Evolutionary conservation across 2,113 vertebrate species (phyloP).

Genomic region (Ondatra zibethicus): DNA sequence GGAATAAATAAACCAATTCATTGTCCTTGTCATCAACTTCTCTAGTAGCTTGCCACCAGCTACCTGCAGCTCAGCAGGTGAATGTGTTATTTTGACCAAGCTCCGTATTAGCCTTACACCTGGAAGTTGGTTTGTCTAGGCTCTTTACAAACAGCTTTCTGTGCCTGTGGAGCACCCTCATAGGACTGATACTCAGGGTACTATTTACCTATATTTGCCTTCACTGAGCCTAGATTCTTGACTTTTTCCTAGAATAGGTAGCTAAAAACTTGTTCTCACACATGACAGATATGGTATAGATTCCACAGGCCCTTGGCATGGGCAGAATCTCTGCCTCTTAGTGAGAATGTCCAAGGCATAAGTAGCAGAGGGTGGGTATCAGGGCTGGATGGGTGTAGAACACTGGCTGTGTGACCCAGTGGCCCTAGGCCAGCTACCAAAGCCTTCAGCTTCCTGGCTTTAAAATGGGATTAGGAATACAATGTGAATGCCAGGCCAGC

Average conservation of each 20-base stretch:
- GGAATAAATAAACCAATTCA: not conserved
- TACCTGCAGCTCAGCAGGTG: accelerated
- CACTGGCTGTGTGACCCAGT: accelerated
- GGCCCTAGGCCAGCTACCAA: not conserved
- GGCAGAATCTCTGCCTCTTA: not conserved
- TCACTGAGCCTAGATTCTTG: not conserved
- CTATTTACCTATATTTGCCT: not conserved
- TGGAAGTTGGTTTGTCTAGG: not conserved
- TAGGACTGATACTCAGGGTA: not conserved
- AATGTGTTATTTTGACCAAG: not conserved
- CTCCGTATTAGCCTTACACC: not conserved
- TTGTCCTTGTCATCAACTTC: not conserved
- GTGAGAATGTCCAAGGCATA: not conserved
- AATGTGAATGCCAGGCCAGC: not conserved
- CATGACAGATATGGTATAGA: not conserved
- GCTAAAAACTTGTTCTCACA: not conserved
- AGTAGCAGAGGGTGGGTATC: not conserved
- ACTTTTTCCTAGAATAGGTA: accelerated
- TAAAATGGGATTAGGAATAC: not conserved
- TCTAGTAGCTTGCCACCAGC: not conserved
- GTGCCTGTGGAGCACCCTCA: not conserved
- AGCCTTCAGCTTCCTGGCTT: not conserved
- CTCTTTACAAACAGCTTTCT: not conserved
- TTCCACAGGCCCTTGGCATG: not conserved
- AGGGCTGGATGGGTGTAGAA: not conserved